These are phyloP conservation scores for Porphyrio hochstetteri DNA, from an alignment of 2,113 vertebrate species.

Conservation along the genomic window DNA sequence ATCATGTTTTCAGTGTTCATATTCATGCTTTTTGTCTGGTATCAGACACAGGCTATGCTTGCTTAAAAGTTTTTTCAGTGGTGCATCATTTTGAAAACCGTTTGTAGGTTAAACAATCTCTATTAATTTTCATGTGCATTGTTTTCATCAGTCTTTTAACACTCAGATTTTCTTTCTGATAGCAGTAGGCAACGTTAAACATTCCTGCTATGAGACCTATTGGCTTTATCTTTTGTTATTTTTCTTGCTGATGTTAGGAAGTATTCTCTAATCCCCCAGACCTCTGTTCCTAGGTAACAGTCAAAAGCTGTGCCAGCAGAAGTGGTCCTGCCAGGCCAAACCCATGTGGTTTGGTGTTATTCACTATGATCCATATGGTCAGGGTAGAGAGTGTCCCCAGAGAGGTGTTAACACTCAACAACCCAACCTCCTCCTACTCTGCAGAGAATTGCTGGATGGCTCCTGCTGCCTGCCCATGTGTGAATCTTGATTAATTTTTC, in stretches of 20 bases:
- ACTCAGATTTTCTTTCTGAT: neutral
- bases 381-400: conserved; percentile 87
- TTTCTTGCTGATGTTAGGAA: conserved; percentile 72
- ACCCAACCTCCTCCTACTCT: conserved; percentile 83
- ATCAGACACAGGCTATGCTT: neutral
- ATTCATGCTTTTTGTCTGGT: neutral
- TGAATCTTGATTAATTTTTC: conserved; percentile 87
- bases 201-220: conserved; percentile 54
- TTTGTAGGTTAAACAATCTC: neutral
- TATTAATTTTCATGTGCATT: neutral
- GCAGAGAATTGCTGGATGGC: conserved; percentile 77
- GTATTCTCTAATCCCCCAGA: conserved; percentile 80
- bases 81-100: neutral
- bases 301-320: conserved; percentile 81
- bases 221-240: conserved; percentile 70
- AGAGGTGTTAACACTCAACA: conserved; percentile 94
- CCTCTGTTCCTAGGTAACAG: conserved; percentile 92
- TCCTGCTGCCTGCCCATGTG: conserved; percentile 85
- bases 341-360: conserved; percentile 86
- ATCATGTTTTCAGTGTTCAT: neutral
- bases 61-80: neutral
- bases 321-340: conserved; percentile 88
- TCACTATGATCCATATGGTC: conserved; percentile 97
- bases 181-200: neutral
- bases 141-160: neutral